Conservation (phyloP, 2,113 vertebrate genomes). For the Eublepharis macularius region DNA sequence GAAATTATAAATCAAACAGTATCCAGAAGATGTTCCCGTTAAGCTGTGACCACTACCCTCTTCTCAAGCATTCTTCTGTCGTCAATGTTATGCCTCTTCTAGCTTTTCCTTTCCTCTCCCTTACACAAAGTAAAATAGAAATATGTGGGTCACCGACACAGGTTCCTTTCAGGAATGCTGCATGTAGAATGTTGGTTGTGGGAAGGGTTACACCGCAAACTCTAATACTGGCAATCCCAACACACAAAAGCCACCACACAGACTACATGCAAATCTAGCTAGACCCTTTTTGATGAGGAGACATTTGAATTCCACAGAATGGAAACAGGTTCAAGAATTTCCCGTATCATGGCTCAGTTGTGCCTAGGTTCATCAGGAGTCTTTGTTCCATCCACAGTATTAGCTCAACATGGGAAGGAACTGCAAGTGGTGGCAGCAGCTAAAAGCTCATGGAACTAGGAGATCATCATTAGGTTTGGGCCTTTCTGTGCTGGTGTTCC, state of each 20-base stretch:
- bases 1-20: constrained; percentile 26
- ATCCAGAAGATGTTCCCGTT: constrained; percentile 17
- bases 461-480: background rate
- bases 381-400: background rate
- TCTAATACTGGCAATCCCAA: too few relatives aligned
- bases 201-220: constrained; percentile 22
- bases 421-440: background rate
- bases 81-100: background rate
- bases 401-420: constrained; percentile 24
- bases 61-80: constrained; percentile 13
- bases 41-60: constrained; percentile 33
- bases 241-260: background rate
- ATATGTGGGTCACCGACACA: background rate
- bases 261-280: constrained; percentile 21
- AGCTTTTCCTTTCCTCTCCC: constrained; percentile 19
- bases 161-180: constrained; percentile 21
- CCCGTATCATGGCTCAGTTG: background rate
- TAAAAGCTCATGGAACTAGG: background rate
- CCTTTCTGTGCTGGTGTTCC: background rate
- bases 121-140: constrained; percentile 27
- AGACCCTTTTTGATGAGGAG: constrained; percentile 45
- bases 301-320: constrained; percentile 1
- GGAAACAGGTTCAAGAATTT: constrained; percentile 27
- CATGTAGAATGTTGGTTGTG: background rate
- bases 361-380: constrained; percentile 23